phyloP scores from a whole-genome alignment of 2,113 vertebrate species.

The Rhynchopsitta pachyrhyncha region DNA sequence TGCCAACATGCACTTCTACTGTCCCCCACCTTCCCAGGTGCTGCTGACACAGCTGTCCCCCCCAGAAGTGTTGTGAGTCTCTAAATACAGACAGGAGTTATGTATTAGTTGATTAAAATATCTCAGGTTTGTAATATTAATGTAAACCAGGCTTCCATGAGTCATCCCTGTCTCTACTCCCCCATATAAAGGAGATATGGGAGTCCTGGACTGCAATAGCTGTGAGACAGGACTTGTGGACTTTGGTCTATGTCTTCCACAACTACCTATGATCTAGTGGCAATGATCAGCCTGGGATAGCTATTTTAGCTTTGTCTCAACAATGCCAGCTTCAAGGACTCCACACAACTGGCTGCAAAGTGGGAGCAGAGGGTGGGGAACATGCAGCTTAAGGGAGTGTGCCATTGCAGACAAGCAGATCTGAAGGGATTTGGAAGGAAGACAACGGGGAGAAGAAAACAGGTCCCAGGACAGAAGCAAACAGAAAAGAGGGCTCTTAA shows the following conservation, averaged over 20 bases:
- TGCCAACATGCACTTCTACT: neutral
- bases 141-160: neutral
- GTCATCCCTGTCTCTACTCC: neutral
- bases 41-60: conserved; percentile 15
- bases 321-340: neutral
- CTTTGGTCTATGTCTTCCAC: neutral
- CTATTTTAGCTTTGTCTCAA: neutral
- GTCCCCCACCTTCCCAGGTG: neutral
- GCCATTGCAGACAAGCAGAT: neutral
- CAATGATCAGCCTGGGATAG: neutral
- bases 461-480: neutral
- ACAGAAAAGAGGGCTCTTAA: neutral
- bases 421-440: neutral
- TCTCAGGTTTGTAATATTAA: neutral
- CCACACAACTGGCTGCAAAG: neutral
- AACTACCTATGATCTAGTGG: neutral
- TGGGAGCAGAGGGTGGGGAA: neutral
- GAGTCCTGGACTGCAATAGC: neutral
- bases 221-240: neutral
- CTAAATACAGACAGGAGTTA: neutral
- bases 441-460: neutral
- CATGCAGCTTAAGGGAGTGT: fast-evolving
- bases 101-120: neutral
- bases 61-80: neutral
- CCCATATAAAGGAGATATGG: neutral